These are phyloP conservation scores for Zeuzera pyrina DNA, from an alignment of 2,888 invertebrate species.

Conservation along the genomic window DNA sequence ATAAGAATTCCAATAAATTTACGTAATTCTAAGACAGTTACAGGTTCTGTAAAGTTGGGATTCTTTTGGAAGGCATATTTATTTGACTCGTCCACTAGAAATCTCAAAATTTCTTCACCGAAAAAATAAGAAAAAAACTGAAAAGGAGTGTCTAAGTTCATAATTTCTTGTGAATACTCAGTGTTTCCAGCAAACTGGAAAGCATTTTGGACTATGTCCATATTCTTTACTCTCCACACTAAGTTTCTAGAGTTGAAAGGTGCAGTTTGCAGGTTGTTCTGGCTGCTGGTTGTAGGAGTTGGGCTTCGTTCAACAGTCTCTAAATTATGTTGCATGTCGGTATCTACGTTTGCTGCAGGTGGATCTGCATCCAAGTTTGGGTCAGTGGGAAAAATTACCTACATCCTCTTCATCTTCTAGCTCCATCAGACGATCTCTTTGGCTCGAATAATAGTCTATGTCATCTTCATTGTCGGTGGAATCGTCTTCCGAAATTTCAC, in stretches of 20 bases:
- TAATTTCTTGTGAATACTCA: slow-evolving; percentile 25
- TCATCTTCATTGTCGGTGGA: slow-evolving; percentile 25
- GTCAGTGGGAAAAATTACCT: slow-evolving; percentile 23
- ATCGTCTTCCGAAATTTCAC: slow-evolving; percentile 26
- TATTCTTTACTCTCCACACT: slow-evolving; percentile 28
- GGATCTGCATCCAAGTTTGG: slow-evolving; percentile 20
- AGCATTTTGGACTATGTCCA: slow-evolving; percentile 25
- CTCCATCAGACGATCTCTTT: slow-evolving; percentile 25
- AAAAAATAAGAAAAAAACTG: slow-evolving; percentile 27
- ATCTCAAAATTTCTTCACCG: slow-evolving; percentile 22
- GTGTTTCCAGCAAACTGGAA: slow-evolving; percentile 22
- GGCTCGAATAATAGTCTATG: slow-evolving; percentile 25
- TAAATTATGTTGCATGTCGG: slow-evolving; percentile 24
- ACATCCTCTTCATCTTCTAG: slow-evolving; percentile 25
- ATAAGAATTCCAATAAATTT: slow-evolving; percentile 25
- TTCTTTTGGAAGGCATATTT: slow-evolving; percentile 22
- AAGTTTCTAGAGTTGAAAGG: slow-evolving; percentile 24
- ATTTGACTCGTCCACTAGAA: slow-evolving; percentile 21
- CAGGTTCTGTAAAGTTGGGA: slow-evolving; percentile 24
- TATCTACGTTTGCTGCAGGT: slow-evolving; percentile 18
- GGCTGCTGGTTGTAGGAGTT: slow-evolving; percentile 21
- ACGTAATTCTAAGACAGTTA: slow-evolving; percentile 23
- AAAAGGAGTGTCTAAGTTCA: slow-evolving; percentile 24
- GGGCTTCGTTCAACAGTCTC: slow-evolving; percentile 25
- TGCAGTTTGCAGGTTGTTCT: slow-evolving; percentile 26